Base-by-base conservation (phyloP, 2,888 invertebrate species). In the Iphiclides podalirius region DNA sequence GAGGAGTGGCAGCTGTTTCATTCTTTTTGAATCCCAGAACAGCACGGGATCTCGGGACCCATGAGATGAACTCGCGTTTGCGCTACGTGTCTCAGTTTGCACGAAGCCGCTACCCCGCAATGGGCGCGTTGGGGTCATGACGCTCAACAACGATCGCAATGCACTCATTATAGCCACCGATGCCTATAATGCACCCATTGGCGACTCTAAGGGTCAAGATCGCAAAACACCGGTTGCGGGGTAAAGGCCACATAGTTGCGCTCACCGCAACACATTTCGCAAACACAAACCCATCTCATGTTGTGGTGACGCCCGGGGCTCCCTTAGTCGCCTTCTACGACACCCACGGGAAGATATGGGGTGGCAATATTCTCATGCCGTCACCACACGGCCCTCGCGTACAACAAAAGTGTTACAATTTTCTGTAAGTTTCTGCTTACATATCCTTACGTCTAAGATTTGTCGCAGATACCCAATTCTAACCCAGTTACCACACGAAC, bases 241-340 rank as follows among this genome's bases (percentile, higher is more conserved):
- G 28, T 28, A 28, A 8, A 3, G n/a, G 8, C n/a, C 8, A 28
- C 7, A 6, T 2, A 28, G 28, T 28, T 6, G 20, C 20, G 7
- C 8, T 12, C 23, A 4, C 6, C 11, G 3, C 14, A 7, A 3
- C 7, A 16, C 33, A 33, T 40, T 7, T 8, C 31, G 8, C 20
- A n/a, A 11, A 31, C 36, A 4, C 13, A 1, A 15, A 20, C 41
- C 2, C n/a, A n/a, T 2, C 20, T 9, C n/a, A 14, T 11, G 1
- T 1, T 28, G 15, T 42, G 31, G 41, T 14, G 7, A 7, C 9
- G 41, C 31, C 47, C 45, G 26, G 3, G 9, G 9, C 1, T 40
- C 49, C 49, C 53, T 46, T 11, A 46, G 44, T 51, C 52, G 51
- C 51, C 55, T 55, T 14, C 13, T 54, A 54, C 54, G 48, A 54